A percentile compares a stretch with the other conserved stretches of the same genome.
Evolutionary conservation across 2,113 vertebrate genomes (phyloP).

Genomic region (Strix uralensis): DNA sequence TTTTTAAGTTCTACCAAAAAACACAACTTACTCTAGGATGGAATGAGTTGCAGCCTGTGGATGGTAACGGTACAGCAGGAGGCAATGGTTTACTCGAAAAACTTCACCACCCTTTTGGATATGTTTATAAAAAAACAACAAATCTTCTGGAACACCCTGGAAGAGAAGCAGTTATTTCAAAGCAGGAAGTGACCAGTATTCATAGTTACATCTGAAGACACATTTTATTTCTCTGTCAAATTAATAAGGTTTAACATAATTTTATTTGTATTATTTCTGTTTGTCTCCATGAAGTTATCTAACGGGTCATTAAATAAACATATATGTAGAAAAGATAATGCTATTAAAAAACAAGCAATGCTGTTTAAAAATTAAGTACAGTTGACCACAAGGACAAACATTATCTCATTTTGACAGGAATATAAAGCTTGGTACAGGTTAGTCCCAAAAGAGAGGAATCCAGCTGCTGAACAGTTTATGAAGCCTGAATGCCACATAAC

Average conservation of each 20-base stretch:
- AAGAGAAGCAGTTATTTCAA: neutral
- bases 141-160: constrained; percentile 92
- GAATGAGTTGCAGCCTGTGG: constrained; percentile 83
- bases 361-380: neutral
- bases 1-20: neutral
- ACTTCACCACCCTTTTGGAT: constrained; percentile 81
- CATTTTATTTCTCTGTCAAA: neutral
- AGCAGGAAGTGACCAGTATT: neutral
- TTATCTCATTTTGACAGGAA: neutral
- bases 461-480: neutral
- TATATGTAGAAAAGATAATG: neutral
- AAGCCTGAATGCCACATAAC: neutral
- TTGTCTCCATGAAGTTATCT: neutral
- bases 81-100: constrained; percentile 79
- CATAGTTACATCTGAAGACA: neutral
- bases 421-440: neutral
- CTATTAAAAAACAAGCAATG: neutral
- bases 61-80: constrained; percentile 92
- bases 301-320: neutral
- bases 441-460: neutral
- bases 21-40: constrained; percentile 82
- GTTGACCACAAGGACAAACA: neutral
- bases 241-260: neutral
- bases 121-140: constrained; percentile 92
- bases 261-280: neutral